These are phyloP conservation scores for Xyrichtys novacula DNA, from an alignment of 2,797 vertebrate genomes.

Conservation along the genomic window DNA sequence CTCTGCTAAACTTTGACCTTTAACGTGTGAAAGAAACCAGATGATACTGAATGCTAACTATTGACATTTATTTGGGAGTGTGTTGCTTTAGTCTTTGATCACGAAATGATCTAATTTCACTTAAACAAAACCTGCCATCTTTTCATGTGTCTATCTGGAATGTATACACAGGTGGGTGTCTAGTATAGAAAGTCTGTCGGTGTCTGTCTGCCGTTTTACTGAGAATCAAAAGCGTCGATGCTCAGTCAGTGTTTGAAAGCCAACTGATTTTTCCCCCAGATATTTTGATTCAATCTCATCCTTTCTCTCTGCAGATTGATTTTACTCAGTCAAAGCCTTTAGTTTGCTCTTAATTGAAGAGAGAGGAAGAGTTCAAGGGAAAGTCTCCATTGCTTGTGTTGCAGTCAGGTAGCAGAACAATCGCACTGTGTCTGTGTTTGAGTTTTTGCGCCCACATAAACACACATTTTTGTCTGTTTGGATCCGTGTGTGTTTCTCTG, in stretches of 20 bases:
- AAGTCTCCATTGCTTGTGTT: slow-evolving; percentile 17
- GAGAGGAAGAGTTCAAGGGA: slow-evolving; percentile 41
- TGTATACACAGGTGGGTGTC: not conserved
- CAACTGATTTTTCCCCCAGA: not conserved
- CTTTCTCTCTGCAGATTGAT: slow-evolving; percentile 29
- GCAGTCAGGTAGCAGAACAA: slow-evolving; percentile 30
- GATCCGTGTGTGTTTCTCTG: slow-evolving; percentile 13
- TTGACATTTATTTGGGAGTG: not conserved
- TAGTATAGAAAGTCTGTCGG: not conserved
- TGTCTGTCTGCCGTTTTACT: slow-evolving; percentile 8
- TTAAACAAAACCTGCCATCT: not conserved
- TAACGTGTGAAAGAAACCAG: not conserved
- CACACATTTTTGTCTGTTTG: slow-evolving; percentile 5
- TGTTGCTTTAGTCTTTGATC: not conserved
- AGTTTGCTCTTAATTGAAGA: slow-evolving; percentile 23
- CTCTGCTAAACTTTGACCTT: not conserved
- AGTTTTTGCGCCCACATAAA: not conserved
- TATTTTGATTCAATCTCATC: slow-evolving; percentile 13
- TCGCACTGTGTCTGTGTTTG: not conserved
- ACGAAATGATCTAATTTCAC: not conserved
- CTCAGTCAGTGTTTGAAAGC: slow-evolving; percentile 8
- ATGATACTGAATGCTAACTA: not conserved
- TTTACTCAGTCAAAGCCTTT: slow-evolving; percentile 27
- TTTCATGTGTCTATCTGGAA: not conserved
- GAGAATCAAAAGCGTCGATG: slow-evolving; percentile 12